A percentile compares a stretch with the other conserved stretches of the same genome.
Evolutionary conservation across 2,888 invertebrate genomes (phyloP).

Genomic region (Limnephilus rhombicus): DNA sequence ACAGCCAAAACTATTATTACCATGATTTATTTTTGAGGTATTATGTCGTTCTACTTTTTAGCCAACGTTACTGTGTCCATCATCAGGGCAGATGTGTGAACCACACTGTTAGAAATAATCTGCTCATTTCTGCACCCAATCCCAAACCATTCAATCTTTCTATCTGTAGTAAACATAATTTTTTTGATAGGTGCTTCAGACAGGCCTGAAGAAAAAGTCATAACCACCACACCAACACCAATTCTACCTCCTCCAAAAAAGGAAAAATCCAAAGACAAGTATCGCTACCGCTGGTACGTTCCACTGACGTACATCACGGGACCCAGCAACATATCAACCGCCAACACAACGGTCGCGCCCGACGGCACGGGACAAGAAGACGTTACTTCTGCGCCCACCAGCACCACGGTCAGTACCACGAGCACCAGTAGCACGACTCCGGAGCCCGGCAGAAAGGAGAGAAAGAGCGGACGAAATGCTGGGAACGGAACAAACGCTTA

Average conservation of each 20-base stretch:
- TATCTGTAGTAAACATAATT: neutral
- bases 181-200: constrained; percentile 46
- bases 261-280: constrained; percentile 54
- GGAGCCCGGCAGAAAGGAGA: constrained; percentile 68
- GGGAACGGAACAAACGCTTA: constrained; percentile 41
- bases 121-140: too few relatives aligned
- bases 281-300: constrained; percentile 85
- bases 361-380: neutral
- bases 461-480: constrained; percentile 18
- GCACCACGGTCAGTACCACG: constrained; percentile 63
- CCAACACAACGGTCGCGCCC: constrained; percentile 58
- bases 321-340: constrained; percentile 73
- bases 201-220: constrained; percentile 65
- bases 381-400: neutral
- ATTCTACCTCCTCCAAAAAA: constrained; percentile 69
- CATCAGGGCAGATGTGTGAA: too few relatives aligned
- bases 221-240: constrained; percentile 70
- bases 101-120: too few relatives aligned
- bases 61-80: too few relatives aligned
- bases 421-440: constrained; percentile 68
- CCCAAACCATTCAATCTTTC: too few relatives aligned
- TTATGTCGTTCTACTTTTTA: too few relatives aligned
- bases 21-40: too few relatives aligned
- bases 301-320: constrained; percentile 88
- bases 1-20: too few relatives aligned